Conservation (phyloP, 2,888 invertebrate genomes). For the Stenodera caucasica region DNA sequence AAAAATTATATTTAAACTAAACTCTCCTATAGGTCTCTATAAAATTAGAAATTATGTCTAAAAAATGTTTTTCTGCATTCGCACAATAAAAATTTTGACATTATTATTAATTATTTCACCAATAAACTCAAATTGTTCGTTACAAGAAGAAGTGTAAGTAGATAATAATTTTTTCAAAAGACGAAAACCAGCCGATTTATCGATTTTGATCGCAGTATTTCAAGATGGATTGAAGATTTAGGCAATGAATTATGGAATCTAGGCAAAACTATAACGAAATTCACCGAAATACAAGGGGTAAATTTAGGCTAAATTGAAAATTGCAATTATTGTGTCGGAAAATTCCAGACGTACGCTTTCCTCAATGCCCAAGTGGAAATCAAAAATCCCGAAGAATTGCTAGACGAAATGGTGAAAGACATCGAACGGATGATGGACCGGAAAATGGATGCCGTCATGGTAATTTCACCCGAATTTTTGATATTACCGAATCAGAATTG, state of each 20-base stretch:
- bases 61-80: constrained; percentile 18
- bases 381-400: constrained; percentile 77
- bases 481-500: constrained; percentile 1
- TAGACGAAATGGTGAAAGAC: constrained; percentile 77
- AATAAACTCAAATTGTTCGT: constrained; percentile 20
- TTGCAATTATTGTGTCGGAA: constrained; percentile 5
- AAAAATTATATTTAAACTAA: constrained; percentile 18
- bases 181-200: no score
- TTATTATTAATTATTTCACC: constrained; percentile 11
- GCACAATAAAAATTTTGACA: background rate
- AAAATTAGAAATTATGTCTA: background rate
- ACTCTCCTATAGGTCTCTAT: background rate
- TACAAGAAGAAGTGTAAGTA: constrained; percentile 44
- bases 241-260: constrained; percentile 80
- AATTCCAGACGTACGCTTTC: constrained; percentile 72
- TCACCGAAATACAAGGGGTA: constrained; percentile 74
- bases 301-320: constrained; percentile 48
- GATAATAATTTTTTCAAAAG: constrained; percentile 9
- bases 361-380: constrained; percentile 77
- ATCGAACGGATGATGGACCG: constrained; percentile 83
- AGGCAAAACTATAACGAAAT: constrained; percentile 75
- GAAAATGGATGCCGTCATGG: constrained; percentile 87
- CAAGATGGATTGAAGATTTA: constrained; percentile 76
- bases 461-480: constrained; percentile 48
- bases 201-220: constrained; percentile 62